These are phyloP conservation scores for Lacerta bilineata DNA, from an alignment of 2,797 vertebrate genomes.

Conservation along the genomic window DNA sequence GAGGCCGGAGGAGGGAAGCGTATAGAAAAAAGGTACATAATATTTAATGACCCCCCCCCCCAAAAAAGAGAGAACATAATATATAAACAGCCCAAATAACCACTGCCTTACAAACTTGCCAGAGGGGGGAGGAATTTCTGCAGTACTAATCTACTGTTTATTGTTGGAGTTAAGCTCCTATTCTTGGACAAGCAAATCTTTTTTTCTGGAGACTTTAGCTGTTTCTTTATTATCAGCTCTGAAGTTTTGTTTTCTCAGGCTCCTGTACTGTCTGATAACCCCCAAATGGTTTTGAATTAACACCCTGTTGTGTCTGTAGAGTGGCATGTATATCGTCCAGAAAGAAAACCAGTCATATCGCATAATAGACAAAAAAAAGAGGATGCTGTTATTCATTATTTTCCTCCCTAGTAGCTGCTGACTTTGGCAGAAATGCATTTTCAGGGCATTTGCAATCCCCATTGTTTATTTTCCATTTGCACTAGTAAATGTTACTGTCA, in stretches of 20 bases:
- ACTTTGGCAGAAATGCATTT: constrained; percentile 23
- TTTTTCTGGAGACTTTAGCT: background rate
- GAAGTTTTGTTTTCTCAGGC: constrained; percentile 30
- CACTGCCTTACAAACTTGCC: background rate
- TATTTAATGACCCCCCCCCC: too few species aligned
- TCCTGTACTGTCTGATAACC: background rate
- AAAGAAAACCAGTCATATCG: constrained; percentile 21
- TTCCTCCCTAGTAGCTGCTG: background rate
- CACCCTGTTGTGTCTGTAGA: constrained; percentile 1
- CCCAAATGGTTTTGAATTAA: constrained; percentile 30
- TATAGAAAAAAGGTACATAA: too few species aligned
- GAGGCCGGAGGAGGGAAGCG: too few species aligned
- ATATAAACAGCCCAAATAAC: constrained; percentile 34
- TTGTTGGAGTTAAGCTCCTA: constrained; percentile 19
- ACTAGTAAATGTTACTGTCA: constrained; percentile 14
- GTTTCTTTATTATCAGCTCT: constrained; percentile 18
- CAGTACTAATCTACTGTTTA: constrained; percentile 25
- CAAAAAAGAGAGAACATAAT: background rate
- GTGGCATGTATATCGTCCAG: background rate
- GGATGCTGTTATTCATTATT: background rate
- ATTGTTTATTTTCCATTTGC: constrained; percentile 24
- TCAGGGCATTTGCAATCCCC: constrained; percentile 1
- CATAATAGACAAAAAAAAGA: constrained; percentile 2
- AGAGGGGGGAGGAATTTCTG: constrained; percentile 11
- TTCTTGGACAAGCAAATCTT: constrained; percentile 16